These are phyloP conservation scores for Cataglyphis rosenhaueri DNA, from an alignment of 2,888 invertebrate genomes.

Conservation along the genomic window DNA sequence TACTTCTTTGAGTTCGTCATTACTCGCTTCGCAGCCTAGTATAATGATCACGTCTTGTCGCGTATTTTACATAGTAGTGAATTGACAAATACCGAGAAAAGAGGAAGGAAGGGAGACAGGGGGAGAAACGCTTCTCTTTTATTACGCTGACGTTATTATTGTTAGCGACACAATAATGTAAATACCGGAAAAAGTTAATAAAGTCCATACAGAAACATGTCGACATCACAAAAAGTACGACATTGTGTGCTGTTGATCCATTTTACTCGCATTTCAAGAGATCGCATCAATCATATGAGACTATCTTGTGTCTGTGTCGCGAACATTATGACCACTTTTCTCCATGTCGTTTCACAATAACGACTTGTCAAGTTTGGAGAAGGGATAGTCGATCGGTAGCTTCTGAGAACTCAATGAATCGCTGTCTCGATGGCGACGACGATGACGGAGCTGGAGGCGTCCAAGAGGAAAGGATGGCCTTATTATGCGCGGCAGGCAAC, in stretches of 20 bases:
- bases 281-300: constrained; percentile 9
- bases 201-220: constrained; percentile 18
- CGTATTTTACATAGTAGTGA: constrained; percentile 22
- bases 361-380: constrained; percentile 22
- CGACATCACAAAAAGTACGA: neutral
- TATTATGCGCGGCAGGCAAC: constrained; percentile 76
- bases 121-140: constrained; percentile 1
- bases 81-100: constrained; percentile 24
- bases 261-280: neutral
- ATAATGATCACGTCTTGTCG: constrained; percentile 50
- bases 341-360: constrained; percentile 54
- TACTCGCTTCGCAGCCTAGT: constrained; percentile 36
- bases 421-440: constrained; percentile 45
- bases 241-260: constrained; percentile 8
- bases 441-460: neutral
- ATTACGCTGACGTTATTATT: neutral
- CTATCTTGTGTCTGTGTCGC: neutral
- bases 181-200: constrained; percentile 21
- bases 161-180: constrained; percentile 11
- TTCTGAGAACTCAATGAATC: constrained; percentile 68
- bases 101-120: no score
- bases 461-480: constrained; percentile 53
- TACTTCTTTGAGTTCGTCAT: constrained; percentile 42
- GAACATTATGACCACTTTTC: neutral
- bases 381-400: constrained; percentile 34